These are phyloP conservation scores for Phyllostomus hastatus DNA, from an alignment of 2,113 vertebrate genomes.

Conservation along the genomic window DNA sequence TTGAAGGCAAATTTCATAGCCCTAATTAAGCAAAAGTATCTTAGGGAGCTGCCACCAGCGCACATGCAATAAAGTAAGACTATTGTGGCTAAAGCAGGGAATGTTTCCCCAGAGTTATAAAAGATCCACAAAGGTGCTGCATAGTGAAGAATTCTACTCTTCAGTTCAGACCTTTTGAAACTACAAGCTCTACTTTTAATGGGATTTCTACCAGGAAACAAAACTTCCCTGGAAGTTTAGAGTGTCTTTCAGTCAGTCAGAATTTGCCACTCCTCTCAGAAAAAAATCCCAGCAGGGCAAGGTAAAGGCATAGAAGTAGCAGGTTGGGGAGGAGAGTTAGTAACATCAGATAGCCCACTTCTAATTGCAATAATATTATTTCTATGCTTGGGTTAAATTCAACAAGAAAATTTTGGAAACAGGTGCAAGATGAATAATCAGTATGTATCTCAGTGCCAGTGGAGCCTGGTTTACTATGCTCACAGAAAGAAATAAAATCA, in stretches of 20 bases:
- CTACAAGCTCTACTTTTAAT: conserved; percentile 54
- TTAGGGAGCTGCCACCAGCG: conserved; percentile 52
- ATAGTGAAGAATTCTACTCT: conserved; percentile 21
- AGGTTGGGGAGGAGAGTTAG: conserved; percentile 36
- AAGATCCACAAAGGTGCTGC: conserved; percentile 24
- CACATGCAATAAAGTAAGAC: conserved; percentile 58
- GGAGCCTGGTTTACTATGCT: background rate
- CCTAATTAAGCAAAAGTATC: conserved; percentile 76
- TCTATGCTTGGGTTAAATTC: conserved; percentile 8
- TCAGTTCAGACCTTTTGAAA: conserved; percentile 62
- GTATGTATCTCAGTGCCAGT: conserved; percentile 45
- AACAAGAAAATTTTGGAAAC: conserved; percentile 19
- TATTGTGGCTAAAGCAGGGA: conserved; percentile 53
- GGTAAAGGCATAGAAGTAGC: conserved; percentile 53
- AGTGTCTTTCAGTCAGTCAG: conserved; percentile 34
- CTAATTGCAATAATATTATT: conserved; percentile 51
- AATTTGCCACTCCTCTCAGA: conserved; percentile 42
- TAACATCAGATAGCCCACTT: conserved; percentile 46
- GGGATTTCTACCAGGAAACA: conserved; percentile 61
- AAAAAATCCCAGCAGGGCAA: conserved; percentile 38
- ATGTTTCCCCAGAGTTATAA: conserved; percentile 42
- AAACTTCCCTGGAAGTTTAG: conserved; percentile 35
- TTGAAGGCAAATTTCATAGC: conserved; percentile 77
- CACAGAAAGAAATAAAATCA: background rate
- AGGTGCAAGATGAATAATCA: conserved; percentile 66